Conservation (phyloP, 2,888 invertebrate species). For the Oxystoma pomonae region DNA sequence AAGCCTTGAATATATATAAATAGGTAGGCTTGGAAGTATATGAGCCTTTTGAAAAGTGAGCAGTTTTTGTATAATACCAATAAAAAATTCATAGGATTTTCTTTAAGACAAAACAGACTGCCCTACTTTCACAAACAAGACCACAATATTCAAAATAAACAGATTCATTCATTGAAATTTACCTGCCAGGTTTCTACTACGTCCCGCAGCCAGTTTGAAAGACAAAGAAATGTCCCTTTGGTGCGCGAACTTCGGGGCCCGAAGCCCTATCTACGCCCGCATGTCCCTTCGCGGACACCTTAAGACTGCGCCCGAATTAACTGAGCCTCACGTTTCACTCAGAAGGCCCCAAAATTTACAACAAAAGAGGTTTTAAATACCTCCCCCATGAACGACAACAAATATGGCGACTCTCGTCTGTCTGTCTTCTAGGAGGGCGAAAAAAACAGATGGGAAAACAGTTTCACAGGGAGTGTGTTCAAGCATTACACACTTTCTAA, state of each 20-base stretch:
- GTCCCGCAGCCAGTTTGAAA: constrained; percentile 56
- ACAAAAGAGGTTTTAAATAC: constrained; percentile 41
- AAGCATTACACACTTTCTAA: background rate
- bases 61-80: no score
- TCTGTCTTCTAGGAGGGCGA: background rate
- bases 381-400: constrained; percentile 73
- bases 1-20: no score
- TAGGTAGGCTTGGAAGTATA: no score
- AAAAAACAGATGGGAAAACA: background rate
- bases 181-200: constrained; percentile 33
- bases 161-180: no score
- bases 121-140: no score
- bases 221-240: constrained; percentile 41
- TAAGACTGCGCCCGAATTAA: constrained; percentile 23
- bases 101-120: no score
- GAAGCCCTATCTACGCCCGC: constrained; percentile 31
- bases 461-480: background rate
- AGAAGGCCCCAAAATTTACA: constrained; percentile 34
- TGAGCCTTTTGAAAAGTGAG: no score
- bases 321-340: constrained; percentile 35
- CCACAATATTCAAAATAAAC: no score
- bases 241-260: constrained; percentile 15
- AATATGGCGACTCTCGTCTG: constrained; percentile 59
- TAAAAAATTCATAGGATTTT: no score
- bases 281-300: constrained; percentile 27